Evolutionary conservation across 2,113 vertebrate genomes (phyloP).

Genomic region (Struthidea cinerea): DNA sequence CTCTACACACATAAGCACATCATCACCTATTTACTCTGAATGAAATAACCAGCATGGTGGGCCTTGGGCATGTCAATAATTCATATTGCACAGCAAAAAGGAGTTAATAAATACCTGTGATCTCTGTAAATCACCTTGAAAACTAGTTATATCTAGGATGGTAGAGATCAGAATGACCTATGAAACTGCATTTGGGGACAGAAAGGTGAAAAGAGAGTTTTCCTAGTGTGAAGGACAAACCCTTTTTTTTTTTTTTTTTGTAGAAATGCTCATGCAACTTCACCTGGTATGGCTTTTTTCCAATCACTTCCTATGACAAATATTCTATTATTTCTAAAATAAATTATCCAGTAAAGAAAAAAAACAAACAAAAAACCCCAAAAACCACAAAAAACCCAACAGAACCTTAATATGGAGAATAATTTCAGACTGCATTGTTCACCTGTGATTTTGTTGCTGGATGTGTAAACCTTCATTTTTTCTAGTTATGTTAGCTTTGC

Average conservation of each 20-base stretch:
- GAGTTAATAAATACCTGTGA: not conserved
- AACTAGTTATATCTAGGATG: not conserved
- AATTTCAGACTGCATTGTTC: not conserved
- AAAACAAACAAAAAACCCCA: rapidly evolving
- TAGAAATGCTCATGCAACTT: not conserved
- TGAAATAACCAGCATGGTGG: not conserved
- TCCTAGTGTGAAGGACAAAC: not conserved
- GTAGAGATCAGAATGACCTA: not conserved
- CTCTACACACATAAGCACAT: not conserved
- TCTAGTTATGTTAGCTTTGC: not conserved
- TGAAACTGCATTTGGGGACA: not conserved
- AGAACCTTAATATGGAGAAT: not conserved
- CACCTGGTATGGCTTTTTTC: not conserved
- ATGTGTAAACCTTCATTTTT: not conserved
- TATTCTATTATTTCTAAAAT: not conserved
- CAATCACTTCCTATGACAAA: not conserved
- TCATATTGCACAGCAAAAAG: not conserved
- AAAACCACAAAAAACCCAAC: not conserved
- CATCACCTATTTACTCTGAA: not conserved
- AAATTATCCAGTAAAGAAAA: not conserved
- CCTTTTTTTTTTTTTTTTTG: not conserved
- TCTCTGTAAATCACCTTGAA: not conserved
- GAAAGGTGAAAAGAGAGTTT: not conserved
- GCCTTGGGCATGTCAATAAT: not conserved
- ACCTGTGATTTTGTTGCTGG: not conserved